phyloP scores from a whole-genome alignment of 2,113 vertebrate genomes.

The Forbesichthys agassizii region DNA sequence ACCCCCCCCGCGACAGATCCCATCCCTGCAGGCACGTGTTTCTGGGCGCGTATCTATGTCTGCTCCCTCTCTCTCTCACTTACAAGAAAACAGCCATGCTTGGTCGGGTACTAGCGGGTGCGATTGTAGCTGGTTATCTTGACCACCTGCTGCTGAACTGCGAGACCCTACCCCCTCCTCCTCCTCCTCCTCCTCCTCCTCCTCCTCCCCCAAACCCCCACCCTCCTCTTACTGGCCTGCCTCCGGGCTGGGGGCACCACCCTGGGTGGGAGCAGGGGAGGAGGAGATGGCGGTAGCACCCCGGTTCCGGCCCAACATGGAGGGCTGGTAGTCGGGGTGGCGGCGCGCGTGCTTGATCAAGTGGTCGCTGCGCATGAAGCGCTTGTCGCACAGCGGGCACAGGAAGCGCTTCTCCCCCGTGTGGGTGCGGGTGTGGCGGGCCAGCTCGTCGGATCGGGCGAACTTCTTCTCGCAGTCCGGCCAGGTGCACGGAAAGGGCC shows the following conservation, averaged over 20 bases:
- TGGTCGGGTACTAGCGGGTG: conserved; percentile 31
- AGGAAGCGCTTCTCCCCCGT: conserved; percentile 80
- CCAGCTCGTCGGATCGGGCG: conserved; percentile 79
- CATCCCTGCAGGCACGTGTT: conserved; percentile 11
- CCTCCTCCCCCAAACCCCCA: conserved; percentile 8
- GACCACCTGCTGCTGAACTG: conserved; percentile 18
- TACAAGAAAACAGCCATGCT: no score
- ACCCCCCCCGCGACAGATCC: conserved; percentile 9
- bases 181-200: conserved; percentile 14
- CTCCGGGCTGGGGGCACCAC: conserved; percentile 17
- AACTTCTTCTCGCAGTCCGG: conserved; percentile 80
- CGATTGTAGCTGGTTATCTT: conserved; percentile 59
- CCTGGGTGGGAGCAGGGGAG: conserved; percentile 14
- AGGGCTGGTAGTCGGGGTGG: conserved; percentile 77
- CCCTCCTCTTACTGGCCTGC: conserved; percentile 33
- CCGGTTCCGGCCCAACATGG: conserved; percentile 76
- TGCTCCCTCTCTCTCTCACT: not conserved
- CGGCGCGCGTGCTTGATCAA: conserved; percentile 82
- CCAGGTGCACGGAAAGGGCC: conserved; percentile 80
- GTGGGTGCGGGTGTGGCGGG: conserved; percentile 81
- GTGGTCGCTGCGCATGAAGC: conserved; percentile 83
- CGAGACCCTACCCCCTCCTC: not conserved
- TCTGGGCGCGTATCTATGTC: no score
- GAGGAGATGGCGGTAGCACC: conserved; percentile 12
- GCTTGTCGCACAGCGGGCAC: conserved; percentile 79